Base-by-base conservation (phyloP, 1,140 invertebrate species). In the Apocrypta bakeri region DNA sequence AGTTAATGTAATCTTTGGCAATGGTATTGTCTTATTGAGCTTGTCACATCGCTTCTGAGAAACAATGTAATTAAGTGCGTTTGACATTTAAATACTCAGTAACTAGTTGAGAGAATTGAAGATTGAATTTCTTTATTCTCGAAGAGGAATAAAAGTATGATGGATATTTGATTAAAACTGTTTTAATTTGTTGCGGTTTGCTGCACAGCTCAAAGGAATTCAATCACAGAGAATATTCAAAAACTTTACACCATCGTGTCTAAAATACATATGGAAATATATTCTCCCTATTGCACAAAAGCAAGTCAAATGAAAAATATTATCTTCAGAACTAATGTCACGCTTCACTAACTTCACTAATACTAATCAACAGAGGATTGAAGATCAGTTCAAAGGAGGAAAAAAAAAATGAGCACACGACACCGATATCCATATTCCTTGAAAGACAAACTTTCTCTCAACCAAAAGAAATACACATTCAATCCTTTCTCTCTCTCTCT, bases 361-460 rank as follows among this genome's bases (percentile, higher is more conserved):
- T n/a, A 72, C 79, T 66, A 80, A 80, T 80, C 69, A 64, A 1
- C 27, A 25, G 40, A 66, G 25, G 25, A 80, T 80, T 29, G 24
- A 79, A 79, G 64, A 27, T 24, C 37, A 37, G 33, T 24, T 74
- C 8, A 21, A 33, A 24, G 24, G 29, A 48, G 33, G 33, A 76
- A 76, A 72, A 72, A 74, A 74, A 82, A 82, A 82, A 72, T 82
- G 81, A 82, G 74, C 74, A 72, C 74, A 64, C 21, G 75, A 72
- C 74, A 82, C 74, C 66, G 31, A 82, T 82, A 82, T 71, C 40
- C 74, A 42, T 63, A 72, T 72, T 77, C 66, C 64, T 40, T 69
- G 80, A 76, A 76, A 76, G 40, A 71, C 72, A 72, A 82, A 76
- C 80, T 82, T 82, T 82, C 80, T 81, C 80, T 77, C 73, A 40